Evolutionary conservation across 2,888 invertebrate species (phyloP), one percentile per base, ranked within the genome.

Genomic region (Spisula solida): DNA sequence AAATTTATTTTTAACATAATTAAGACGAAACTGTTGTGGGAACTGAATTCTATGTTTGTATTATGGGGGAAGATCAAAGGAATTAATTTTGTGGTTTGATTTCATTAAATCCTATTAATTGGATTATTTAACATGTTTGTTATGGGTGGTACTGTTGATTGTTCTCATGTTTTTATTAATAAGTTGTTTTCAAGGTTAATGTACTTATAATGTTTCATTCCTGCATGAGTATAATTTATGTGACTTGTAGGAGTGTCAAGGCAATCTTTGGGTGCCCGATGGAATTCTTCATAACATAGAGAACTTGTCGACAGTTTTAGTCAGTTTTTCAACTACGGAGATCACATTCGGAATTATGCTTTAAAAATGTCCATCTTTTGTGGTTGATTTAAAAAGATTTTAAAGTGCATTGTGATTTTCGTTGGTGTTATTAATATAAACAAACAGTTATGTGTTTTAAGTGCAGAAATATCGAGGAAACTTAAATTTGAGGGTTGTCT

Each of bases 31-130:
- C 14, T 51, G 51, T 66, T 25, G 60, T 66, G 60, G 60, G 60
- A 66, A 66, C 25, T 66, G 12, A 55, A 20, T 56, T n/a, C 56
- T 56, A 20, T 56, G 20, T 6, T 66, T n/a, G 60, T 66, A 25
- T 66, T 66, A 51, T 16, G 4, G 1, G 41, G 41, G 41, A 41
- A 51, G 60, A 25, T 66, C 25, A 66, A 66, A 12, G 60, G 60
- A 66, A 66, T 66, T 66, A 66, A 25, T 25, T 25, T 12, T 51
- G 51, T 25, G 25, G 25, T 66, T 10, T 66, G 20, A 66, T 66
- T 66, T 25, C 5, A 25, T 25, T 66, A 66, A 60, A 66, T 66
- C 60, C 60, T 66, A 66, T 66, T 66, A 66, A n/a, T 25, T 66
- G 10, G 25, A 66, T 66, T 66, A 66, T 66, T 25, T 66, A 25